Evolutionary conservation across 2,888 invertebrate species (phyloP).

Genomic region (Sepiola atlantica): DNA sequence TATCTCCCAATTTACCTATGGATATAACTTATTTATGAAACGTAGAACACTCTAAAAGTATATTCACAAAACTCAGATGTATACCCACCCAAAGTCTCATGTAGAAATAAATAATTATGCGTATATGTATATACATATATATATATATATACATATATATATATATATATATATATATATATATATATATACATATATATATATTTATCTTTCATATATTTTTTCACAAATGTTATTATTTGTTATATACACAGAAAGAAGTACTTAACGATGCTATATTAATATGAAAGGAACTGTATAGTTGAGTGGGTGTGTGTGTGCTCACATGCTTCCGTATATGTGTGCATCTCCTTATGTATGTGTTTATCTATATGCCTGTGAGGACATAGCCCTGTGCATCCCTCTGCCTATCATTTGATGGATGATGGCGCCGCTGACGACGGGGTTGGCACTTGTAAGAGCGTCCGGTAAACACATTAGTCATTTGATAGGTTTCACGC

Average conservation of each 20-base stretch:
- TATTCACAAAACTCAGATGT: too few species aligned
- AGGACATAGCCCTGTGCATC: background rate
- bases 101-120: too few species aligned
- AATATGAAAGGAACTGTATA: too few species aligned
- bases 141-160: background rate
- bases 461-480: background rate
- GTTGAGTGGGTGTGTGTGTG: background rate
- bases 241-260: too few species aligned
- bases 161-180: background rate
- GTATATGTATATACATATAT: background rate
- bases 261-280: too few species aligned
- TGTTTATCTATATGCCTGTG: background rate
- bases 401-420: background rate
- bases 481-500: slow-evolving; percentile 19
- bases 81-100: background rate
- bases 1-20: too few species aligned
- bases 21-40: too few species aligned
- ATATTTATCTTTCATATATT: background rate
- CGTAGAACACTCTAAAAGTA: too few species aligned
- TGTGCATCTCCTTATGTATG: background rate
- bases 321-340: background rate
- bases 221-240: too few species aligned
- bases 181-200: background rate
- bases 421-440: background rate
- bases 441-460: background rate